Evolutionary conservation across 2,797 vertebrate species (phyloP).

Genomic region (Paedocypris micromegethes): DNA sequence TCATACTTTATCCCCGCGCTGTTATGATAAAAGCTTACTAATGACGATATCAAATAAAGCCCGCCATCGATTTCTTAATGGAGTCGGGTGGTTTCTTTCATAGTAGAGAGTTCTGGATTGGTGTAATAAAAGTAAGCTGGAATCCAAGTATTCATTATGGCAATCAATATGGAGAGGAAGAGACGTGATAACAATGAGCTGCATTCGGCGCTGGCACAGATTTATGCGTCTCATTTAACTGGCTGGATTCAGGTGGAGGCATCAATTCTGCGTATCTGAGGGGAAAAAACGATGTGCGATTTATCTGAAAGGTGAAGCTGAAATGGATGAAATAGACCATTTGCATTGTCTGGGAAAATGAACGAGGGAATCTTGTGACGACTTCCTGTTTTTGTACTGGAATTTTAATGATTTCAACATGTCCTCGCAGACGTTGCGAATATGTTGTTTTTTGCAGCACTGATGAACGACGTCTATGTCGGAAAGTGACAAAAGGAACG

Average conservation of each 20-base stretch:
- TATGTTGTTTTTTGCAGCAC: conserved; percentile 1
- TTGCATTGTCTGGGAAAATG: conserved; percentile 29
- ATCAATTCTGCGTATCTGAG: conserved; percentile 28
- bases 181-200: conserved; percentile 17
- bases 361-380: conserved; percentile 21
- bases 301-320: conserved; percentile 11
- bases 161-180: conserved; percentile 39
- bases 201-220: conserved; percentile 29
- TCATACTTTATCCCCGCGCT: conserved; percentile 34
- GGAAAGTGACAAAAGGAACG: too few relatives aligned
- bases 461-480: background rate
- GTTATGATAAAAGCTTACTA: conserved; percentile 42
- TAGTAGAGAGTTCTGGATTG: conserved; percentile 29
- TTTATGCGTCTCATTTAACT: conserved; percentile 41
- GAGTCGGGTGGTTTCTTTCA: conserved; percentile 39
- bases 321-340: conserved; percentile 15
- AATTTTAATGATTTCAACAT: conserved; percentile 4
- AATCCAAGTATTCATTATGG: conserved; percentile 47
- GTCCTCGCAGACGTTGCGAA: conserved; percentile 6
- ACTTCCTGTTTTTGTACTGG: conserved; percentile 22
- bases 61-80: conserved; percentile 48
- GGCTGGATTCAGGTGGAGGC: conserved; percentile 17
- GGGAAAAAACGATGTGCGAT: conserved; percentile 19
- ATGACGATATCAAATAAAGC: conserved; percentile 44
- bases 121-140: conserved; percentile 33